A percentile compares a stretch with the other conserved stretches of the same genome.
Evolutionary conservation across 2,797 vertebrate genomes (phyloP).

Genomic region (Pangasius djambal): DNA sequence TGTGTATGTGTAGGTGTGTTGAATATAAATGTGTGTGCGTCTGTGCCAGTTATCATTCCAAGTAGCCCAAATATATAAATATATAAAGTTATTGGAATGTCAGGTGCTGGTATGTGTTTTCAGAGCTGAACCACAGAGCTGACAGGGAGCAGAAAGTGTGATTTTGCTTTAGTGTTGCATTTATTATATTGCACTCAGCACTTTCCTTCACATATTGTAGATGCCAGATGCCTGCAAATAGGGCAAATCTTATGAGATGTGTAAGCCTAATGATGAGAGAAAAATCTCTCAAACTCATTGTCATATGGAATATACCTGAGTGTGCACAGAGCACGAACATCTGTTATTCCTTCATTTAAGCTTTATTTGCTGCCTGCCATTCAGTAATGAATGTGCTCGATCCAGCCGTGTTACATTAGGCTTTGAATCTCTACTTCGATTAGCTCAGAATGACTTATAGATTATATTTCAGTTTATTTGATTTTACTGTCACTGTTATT

Average conservation of each 20-base stretch:
- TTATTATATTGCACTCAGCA: conserved; percentile 17
- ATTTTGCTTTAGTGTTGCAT: conserved; percentile 32
- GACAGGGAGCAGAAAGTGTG: conserved; percentile 23
- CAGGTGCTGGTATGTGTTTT: conserved; percentile 7
- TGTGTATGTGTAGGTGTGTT: conserved; percentile 34
- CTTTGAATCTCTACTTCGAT: neutral
- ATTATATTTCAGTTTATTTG: neutral
- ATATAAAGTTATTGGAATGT: neutral
- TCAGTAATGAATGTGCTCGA: conserved; percentile 4
- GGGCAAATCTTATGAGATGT: neutral
- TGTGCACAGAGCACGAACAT: neutral
- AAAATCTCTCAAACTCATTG: neutral
- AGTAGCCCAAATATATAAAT: neutral
- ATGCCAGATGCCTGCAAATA: conserved; percentile 13
- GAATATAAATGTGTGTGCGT: conserved; percentile 9
- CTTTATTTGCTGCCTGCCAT: conserved; percentile 6
- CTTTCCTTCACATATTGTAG: neutral
- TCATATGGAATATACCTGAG: neutral
- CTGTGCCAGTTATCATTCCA: conserved; percentile 14
- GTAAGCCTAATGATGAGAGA: conserved; percentile 7
- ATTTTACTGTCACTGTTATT: neutral
- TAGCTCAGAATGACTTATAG: neutral
- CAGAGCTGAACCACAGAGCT: conserved; percentile 13
- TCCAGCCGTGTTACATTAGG: neutral
- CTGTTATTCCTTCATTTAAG: neutral